Conservation (phyloP, 2,888 invertebrate genomes). For the Cephus sareptanus region DNA sequence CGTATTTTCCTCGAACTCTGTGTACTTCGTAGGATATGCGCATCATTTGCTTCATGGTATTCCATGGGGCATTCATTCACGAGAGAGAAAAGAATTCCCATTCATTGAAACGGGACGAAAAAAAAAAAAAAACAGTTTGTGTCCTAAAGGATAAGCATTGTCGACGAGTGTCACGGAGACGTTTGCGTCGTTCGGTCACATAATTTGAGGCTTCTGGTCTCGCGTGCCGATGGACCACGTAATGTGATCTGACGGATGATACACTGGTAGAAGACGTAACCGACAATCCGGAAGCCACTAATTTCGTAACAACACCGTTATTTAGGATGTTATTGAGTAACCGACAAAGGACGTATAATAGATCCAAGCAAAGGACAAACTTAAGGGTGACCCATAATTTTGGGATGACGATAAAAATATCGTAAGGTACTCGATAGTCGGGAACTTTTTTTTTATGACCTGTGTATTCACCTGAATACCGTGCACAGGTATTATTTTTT, state of each 20-base stretch:
- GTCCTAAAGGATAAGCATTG: not conserved
- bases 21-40: constrained; percentile 44
- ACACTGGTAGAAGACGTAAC: not conserved
- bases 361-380: not conserved
- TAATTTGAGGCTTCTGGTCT: not conserved
- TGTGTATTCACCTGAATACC: too few species aligned
- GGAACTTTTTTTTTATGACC: not conserved
- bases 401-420: not conserved
- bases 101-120: not conserved
- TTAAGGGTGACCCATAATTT: not conserved
- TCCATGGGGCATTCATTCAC: not conserved
- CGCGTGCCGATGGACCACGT: not conserved
- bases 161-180: not conserved
- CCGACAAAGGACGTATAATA: not conserved
- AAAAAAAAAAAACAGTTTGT: not conserved
- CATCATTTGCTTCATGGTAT: constrained; percentile 48
- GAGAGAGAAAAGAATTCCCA: not conserved
- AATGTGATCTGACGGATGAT: not conserved
- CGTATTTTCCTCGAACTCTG: not conserved
- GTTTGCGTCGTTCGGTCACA: not conserved
- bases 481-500: too few species aligned
- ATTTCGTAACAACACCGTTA: not conserved
- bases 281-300: not conserved
- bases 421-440: not conserved
- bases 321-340: not conserved